Evolutionary conservation across 2,113 vertebrate species (phyloP).

Genomic region (Thermophis baileyi): DNA sequence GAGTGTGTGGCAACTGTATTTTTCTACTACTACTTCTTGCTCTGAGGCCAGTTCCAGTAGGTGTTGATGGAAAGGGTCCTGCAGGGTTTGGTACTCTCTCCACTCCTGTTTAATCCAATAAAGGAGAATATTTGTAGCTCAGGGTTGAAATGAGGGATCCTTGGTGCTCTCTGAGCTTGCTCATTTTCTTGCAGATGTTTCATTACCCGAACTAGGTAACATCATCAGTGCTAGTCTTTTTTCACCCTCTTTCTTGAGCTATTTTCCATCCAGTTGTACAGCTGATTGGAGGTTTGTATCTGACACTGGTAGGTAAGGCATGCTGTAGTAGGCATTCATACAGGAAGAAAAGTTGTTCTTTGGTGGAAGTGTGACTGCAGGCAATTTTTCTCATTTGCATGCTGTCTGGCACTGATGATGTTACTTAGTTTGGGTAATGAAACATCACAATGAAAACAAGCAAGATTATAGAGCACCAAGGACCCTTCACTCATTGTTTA

Average conservation of each 20-base stretch:
- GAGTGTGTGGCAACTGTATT: neutral
- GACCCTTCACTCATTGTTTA: too few relatives aligned
- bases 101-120: neutral
- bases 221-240: neutral
- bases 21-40: neutral
- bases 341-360: neutral
- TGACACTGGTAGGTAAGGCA: neutral
- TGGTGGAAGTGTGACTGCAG: neutral
- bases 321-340: neutral
- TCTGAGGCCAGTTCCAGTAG: neutral
- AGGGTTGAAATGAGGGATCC: neutral
- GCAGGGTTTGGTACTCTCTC: neutral
- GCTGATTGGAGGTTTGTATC: neutral
- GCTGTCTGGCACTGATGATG: neutral
- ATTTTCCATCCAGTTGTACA: neutral
- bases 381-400: neutral
- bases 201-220: neutral
- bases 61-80: neutral
- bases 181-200: neutral
- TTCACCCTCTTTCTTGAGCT: neutral
- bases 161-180: neutral
- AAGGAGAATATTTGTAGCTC: neutral
- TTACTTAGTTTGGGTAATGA: too few relatives aligned
- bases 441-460: too few relatives aligned
- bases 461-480: too few relatives aligned